Evolutionary conservation across 2,797 vertebrate species (phyloP).

Genomic region (Acanthurus lineatus): DNA sequence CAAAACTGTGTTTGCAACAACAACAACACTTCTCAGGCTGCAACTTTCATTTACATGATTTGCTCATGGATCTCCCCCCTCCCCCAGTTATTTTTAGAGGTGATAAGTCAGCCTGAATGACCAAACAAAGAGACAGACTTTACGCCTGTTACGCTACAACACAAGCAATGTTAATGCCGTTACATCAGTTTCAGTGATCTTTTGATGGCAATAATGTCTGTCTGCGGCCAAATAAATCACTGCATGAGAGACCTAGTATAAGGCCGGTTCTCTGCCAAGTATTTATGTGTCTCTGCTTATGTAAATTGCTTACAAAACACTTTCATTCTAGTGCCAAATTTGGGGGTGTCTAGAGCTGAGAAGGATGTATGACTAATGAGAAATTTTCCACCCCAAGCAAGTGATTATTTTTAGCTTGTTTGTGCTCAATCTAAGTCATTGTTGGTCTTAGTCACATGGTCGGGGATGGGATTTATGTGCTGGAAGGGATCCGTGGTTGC

Average conservation of each 20-base stretch:
- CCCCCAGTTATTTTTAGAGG: slow-evolving; percentile 22
- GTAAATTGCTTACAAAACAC: slow-evolving; percentile 58
- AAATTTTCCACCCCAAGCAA: slow-evolving; percentile 63
- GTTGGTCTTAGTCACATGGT: slow-evolving; percentile 74
- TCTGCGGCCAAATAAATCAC: slow-evolving; percentile 31
- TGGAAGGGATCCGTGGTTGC: slow-evolving; percentile 29
- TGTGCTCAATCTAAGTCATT: slow-evolving; percentile 74
- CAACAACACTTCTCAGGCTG: background rate
- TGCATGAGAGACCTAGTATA: background rate
- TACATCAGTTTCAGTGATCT: slow-evolving; percentile 28
- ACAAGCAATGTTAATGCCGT: slow-evolving; percentile 9
- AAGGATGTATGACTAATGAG: slow-evolving; percentile 68
- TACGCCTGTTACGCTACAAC: slow-evolving; percentile 28
- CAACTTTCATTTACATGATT: background rate
- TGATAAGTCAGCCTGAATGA: slow-evolving; percentile 1
- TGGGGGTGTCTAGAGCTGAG: slow-evolving; percentile 49
- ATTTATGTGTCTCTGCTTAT: slow-evolving; percentile 38
- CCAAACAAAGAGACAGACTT: slow-evolving; percentile 26
- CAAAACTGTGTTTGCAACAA: background rate
- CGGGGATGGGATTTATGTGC: slow-evolving; percentile 35
- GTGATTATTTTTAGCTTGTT: slow-evolving; percentile 71
- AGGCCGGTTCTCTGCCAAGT: slow-evolving; percentile 12
- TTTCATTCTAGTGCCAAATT: slow-evolving; percentile 55
- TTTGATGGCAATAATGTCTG: background rate
- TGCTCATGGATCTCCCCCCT: background rate